phyloP scores from a whole-genome alignment of 2,797 vertebrate species.

The Danio tinwini region DNA sequence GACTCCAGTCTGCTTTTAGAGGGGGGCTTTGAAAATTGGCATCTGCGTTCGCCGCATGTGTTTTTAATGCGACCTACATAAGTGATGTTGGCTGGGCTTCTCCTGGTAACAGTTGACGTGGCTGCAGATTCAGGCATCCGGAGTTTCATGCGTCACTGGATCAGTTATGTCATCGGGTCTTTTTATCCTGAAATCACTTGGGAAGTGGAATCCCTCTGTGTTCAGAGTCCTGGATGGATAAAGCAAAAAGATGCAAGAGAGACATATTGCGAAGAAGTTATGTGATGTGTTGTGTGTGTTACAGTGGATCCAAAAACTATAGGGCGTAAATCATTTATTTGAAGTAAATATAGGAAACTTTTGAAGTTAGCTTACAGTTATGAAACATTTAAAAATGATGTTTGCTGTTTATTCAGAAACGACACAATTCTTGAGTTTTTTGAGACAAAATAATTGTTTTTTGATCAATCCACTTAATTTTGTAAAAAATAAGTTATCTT shows the following conservation, averaged over 20 bases:
- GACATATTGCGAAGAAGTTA: neutral
- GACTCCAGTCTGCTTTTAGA: neutral
- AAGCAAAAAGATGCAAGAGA: neutral
- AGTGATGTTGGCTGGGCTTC: constrained; percentile 65
- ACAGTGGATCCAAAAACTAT: neutral
- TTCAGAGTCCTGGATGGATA: neutral
- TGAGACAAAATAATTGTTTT: no score
- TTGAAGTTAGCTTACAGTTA: neutral
- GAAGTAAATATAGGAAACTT: neutral
- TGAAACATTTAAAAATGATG: neutral
- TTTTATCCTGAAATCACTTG: constrained; percentile 33
- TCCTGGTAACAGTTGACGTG: constrained; percentile 82
- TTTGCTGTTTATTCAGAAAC: no score
- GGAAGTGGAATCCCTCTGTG: constrained; percentile 37
- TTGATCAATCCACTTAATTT: no score
- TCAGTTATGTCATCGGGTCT: constrained; percentile 53
- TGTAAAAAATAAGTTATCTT: no score
- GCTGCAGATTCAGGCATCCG: constrained; percentile 54
- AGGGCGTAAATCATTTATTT: neutral
- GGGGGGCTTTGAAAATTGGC: constrained; percentile 23
- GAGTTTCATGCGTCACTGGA: constrained; percentile 46
- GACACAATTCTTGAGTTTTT: no score
- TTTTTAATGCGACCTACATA: constrained; percentile 83
- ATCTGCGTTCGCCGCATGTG: constrained; percentile 59
- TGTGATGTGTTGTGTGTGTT: neutral